Percentiles rank a stretch among this genome's conserved stretches.
These are phyloP conservation scores for Heterocephalus glaber DNA, from an alignment of 2,113 vertebrate genomes.

Conservation along the genomic window DNA sequence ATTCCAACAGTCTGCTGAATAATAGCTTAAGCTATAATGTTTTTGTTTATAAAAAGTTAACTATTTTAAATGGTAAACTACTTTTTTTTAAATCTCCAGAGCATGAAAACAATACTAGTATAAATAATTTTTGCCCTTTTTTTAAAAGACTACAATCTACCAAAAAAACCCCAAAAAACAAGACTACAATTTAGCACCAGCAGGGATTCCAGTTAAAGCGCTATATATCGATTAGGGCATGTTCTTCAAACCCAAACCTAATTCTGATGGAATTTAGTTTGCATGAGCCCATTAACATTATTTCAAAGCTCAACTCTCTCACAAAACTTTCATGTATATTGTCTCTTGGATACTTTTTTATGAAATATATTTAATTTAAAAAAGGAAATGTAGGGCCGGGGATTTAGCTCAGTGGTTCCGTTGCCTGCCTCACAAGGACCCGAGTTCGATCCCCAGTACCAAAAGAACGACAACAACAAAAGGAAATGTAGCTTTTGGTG, in stretches of 20 bases:
- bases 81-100: neutral
- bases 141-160: neutral
- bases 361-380: conserved; percentile 40
- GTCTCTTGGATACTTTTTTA: neutral
- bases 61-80: conserved; percentile 31
- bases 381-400: conserved; percentile 30
- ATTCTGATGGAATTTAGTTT: conserved; percentile 34
- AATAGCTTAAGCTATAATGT: conserved; percentile 49
- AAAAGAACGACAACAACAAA: too few relatives aligned
- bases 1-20: conserved; percentile 63
- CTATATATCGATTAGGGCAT: neutral
- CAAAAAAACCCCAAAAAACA: neutral
- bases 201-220: neutral
- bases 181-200: neutral
- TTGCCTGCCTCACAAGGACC: too few relatives aligned
- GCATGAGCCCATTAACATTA: neutral
- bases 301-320: conserved; percentile 50
- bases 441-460: too few relatives aligned
- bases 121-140: neutral
- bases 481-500: neutral
- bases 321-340: conserved; percentile 29
- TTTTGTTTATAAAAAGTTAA: conserved; percentile 59
- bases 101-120: conserved; percentile 53
- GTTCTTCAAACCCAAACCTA: conserved; percentile 1
- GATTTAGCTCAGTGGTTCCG: too few relatives aligned